Base-by-base conservation (phyloP, 2,797 vertebrate species). In the Mastacembelus armatus region DNA sequence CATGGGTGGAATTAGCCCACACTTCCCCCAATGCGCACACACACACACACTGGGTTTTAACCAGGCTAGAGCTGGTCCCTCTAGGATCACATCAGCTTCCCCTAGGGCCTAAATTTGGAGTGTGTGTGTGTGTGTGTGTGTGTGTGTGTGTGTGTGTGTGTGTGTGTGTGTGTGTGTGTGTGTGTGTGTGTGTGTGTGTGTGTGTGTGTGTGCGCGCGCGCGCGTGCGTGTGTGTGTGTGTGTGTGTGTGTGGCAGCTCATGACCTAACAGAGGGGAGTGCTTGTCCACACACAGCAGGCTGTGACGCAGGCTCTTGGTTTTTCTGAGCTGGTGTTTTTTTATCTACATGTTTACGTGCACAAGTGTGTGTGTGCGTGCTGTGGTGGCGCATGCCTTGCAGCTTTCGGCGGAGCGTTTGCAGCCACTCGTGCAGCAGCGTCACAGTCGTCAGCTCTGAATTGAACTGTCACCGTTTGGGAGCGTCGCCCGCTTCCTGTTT, bases 1-100 rank as follows among this genome's bases (percentile, higher is more conserved):
- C 87, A 83, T 58, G 81, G 73, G 80, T 80, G 74, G 78, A 89
- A 89, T 86, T 88, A 90, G 88, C 76, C 82, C 83, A 52, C 57
- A 22, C 67, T 71, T 44, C 78, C 66, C 78, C 85, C 60, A 58
- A 71, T 14, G 47, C 36, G n/a, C 67, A 55, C 76, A 74, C 61
- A 67, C 51, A 59, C 58, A 69, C 43, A 47, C 55, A 19, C 51
- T 19, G 16, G 22, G 66, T 74, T 85, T 59, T 71, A 74, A 24
- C 70, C 55, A 30, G 39, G 57, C 66, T 72, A 50, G 75, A 75
- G 70, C 77, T 71, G 74, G 67, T 77, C 58, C 49, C 73, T 71
- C 72, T 4, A 67, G 71, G 74, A 71, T 86, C 65, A 75, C 70
- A 73, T 78, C 78, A 70, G 57, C 78, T 76, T 81, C 71, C 50